Percentiles rank a stretch among this genome's conserved stretches.
Conservation (phyloP, 2,888 invertebrate species). For the Agriopis aurantiaria region DNA sequence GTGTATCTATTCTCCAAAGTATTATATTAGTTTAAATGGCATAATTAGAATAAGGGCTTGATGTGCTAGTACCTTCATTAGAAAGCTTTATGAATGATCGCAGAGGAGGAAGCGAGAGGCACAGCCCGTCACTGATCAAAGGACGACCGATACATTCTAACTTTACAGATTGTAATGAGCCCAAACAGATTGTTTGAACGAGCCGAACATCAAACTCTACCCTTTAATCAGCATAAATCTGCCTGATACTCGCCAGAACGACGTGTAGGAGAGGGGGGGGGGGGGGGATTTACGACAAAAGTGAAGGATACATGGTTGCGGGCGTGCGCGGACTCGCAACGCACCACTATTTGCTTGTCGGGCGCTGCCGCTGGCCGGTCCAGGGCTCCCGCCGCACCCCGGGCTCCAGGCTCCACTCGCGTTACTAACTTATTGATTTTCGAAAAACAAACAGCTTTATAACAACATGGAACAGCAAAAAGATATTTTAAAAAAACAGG, state of each 20-base stretch:
- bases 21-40: too few species aligned
- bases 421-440: too few species aligned
- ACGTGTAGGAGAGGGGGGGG: slow-evolving; percentile 8
- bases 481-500: too few species aligned
- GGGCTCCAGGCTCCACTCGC: too few species aligned
- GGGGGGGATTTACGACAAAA: slow-evolving; percentile 28
- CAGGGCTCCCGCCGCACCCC: too few species aligned
- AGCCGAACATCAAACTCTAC: slow-evolving; percentile 19
- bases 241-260: slow-evolving; percentile 10
- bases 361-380: too few species aligned
- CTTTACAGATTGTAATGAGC: slow-evolving; percentile 30
- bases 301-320: slow-evolving; percentile 20
- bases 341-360: not conserved
- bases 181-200: slow-evolving; percentile 25
- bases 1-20: too few species aligned
- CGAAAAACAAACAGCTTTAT: too few species aligned
- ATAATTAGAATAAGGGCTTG: not conserved
- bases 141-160: not conserved
- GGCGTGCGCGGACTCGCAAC: slow-evolving; percentile 15
- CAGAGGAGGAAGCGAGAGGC: not conserved
- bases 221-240: slow-evolving; percentile 32
- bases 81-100: not conserved
- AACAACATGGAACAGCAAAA: too few species aligned
- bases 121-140: not conserved
- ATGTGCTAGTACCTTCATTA: not conserved